Conservation (phyloP, 2,888 invertebrate species). For the Drosophila kuntzei region DNA sequence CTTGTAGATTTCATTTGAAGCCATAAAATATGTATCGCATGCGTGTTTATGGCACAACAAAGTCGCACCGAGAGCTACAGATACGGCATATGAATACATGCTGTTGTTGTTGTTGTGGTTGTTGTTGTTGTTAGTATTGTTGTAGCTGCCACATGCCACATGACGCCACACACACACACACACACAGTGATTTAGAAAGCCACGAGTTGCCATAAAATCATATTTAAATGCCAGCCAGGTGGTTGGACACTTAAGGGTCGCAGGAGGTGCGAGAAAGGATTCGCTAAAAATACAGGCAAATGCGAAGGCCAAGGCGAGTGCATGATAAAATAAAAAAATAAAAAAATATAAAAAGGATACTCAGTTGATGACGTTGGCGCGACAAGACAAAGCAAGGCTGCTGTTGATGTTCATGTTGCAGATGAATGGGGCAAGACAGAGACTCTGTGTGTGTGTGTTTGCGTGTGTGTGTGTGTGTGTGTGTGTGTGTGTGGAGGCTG, state of each 20-base stretch:
- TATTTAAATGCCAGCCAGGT: slow-evolving; percentile 66
- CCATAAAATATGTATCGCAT: slow-evolving; percentile 73
- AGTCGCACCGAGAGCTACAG: slow-evolving; percentile 22
- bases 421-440: neutral
- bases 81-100: slow-evolving; percentile 35
- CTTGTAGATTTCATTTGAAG: slow-evolving; percentile 51
- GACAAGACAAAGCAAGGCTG: slow-evolving; percentile 16
- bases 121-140: slow-evolving; percentile 14
- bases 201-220: slow-evolving; percentile 49
- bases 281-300: slow-evolving; percentile 60
- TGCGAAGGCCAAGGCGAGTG: slow-evolving; percentile 63
- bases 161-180: slow-evolving; percentile 21
- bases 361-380: slow-evolving; percentile 66
- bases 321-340: slow-evolving; percentile 37
- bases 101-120: neutral
- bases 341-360: slow-evolving; percentile 33
- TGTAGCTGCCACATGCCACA: slow-evolving; percentile 22
- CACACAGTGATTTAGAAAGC: slow-evolving; percentile 45
- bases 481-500: slow-evolving; percentile 1
- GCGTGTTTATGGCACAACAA: slow-evolving; percentile 67
- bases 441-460: no score
- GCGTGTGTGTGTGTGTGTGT: no score
- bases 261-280: neutral
- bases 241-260: slow-evolving; percentile 6
- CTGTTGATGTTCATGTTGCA: slow-evolving; percentile 13